Base-by-base conservation (phyloP, 2,113 vertebrate genomes). In the Erinaceus europaeus region DNA sequence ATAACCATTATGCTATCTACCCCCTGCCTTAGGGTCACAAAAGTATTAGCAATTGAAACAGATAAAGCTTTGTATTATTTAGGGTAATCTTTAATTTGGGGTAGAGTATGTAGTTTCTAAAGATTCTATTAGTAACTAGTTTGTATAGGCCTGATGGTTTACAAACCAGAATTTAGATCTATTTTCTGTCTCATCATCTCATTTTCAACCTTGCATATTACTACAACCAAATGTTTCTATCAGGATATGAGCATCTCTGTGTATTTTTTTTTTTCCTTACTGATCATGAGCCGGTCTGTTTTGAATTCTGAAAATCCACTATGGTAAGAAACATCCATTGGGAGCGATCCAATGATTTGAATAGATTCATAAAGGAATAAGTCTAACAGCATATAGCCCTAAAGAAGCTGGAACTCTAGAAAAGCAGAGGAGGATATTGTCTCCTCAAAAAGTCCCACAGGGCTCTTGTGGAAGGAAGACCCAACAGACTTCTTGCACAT, bases 181-280 rank as follows among this genome's bases (percentile, higher is more conserved):
- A 4, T 3, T 71, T 86, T 76, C 44, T 50, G 17, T 65, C 76
- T 80, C 80, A 86, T 52, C 65, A 8, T 86, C 48, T 94, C 29
- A 17, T 90, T 57, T 79, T 55, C 32, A 86, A 12, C 34, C 36
- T 86, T 91, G 6, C 29, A n/a, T 78, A 15, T 68, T 85, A 29
- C 42, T 85, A 61, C 3, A 71, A 29, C 40, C 21, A 34, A 4
- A 34, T 76, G 76, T 46, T 9, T 89, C 69, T 64, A 42, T 17
- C 15, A 50, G 18, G n/a, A 40, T 18, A 29, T 29, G 42, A 61
- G 40, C 46, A 76, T 13, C 5, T 71, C 11, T 21, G 5, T 25
- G 34, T 15, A 50, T 18, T 34, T 27, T 11, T 25, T 42, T 8
- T 23, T 62, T 62, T 36, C 46, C 21, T 77, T 61, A 53, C 32